Evolutionary conservation across 2,888 invertebrate genomes (phyloP).

Genomic region (Oegoconia quadripuncta): DNA sequence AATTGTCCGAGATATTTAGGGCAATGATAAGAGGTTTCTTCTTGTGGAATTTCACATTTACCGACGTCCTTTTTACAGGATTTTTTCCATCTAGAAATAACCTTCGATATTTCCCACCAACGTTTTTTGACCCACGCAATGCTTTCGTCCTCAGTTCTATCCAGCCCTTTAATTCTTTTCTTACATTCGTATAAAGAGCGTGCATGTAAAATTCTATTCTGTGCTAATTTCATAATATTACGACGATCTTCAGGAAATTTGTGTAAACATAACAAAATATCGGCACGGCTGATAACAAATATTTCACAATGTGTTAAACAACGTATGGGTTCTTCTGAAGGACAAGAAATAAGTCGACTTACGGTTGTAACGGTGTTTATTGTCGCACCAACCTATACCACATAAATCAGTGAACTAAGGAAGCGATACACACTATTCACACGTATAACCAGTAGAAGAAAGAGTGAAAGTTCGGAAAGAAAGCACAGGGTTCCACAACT

Average conservation of each 20-base stretch:
- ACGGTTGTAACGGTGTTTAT: too few species aligned
- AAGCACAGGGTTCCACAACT: too few species aligned
- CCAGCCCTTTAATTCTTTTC: background rate
- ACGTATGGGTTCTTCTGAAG: too few species aligned
- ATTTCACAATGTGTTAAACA: conserved; percentile 7
- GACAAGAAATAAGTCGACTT: too few species aligned
- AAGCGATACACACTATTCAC: too few species aligned
- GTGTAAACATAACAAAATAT: conserved; percentile 2
- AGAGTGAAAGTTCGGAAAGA: too few species aligned
- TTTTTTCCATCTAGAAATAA: background rate
- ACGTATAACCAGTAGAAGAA: too few species aligned
- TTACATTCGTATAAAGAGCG: background rate
- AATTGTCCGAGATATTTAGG: conserved; percentile 63
- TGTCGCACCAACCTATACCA: too few species aligned
- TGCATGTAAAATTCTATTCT: background rate
- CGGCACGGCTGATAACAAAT: background rate
- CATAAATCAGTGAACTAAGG: too few species aligned
- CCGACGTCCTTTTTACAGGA: background rate
- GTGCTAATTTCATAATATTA: background rate
- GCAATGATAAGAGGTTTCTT: conserved; percentile 54
- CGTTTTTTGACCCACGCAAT: conserved; percentile 7
- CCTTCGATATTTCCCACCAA: conserved; percentile 5
- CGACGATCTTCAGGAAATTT: conserved; percentile 10
- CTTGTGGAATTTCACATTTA: conserved; percentile 27
- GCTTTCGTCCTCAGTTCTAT: conserved; percentile 5